Conservation (phyloP, 2,113 vertebrate genomes). For the Furnarius figulus region DNA sequence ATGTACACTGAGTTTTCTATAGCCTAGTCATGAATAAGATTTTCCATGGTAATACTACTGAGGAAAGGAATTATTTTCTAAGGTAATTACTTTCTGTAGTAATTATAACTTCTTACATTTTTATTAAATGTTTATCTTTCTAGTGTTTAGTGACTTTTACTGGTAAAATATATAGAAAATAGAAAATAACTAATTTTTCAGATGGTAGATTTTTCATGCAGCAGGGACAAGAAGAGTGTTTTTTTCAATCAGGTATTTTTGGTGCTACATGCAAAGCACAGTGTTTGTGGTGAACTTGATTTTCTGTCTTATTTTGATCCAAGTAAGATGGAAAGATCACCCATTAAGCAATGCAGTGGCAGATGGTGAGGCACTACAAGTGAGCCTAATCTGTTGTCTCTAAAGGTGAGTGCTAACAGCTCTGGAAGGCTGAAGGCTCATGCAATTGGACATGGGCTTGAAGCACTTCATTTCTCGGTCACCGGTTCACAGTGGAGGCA, state of each 20-base stretch:
- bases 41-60: background rate
- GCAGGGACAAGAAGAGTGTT: background rate
- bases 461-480: background rate
- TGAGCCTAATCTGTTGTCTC: background rate
- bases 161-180: background rate
- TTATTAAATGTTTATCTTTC: background rate
- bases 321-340: background rate
- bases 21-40: background rate
- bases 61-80: background rate
- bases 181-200: background rate
- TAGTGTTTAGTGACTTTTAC: background rate
- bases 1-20: background rate
- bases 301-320: background rate
- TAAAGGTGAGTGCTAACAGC: background rate
- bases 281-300: background rate
- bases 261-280: rapidly evolving
- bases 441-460: background rate
- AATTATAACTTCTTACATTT: background rate
- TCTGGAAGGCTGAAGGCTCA: background rate
- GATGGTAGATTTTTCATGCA: background rate
- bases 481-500: background rate
- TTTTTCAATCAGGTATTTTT: background rate
- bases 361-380: background rate
- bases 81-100: background rate
- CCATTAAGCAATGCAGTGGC: background rate